phyloP scores from a whole-genome alignment of 2,888 invertebrate genomes.

The Conus canariensis region DNA sequence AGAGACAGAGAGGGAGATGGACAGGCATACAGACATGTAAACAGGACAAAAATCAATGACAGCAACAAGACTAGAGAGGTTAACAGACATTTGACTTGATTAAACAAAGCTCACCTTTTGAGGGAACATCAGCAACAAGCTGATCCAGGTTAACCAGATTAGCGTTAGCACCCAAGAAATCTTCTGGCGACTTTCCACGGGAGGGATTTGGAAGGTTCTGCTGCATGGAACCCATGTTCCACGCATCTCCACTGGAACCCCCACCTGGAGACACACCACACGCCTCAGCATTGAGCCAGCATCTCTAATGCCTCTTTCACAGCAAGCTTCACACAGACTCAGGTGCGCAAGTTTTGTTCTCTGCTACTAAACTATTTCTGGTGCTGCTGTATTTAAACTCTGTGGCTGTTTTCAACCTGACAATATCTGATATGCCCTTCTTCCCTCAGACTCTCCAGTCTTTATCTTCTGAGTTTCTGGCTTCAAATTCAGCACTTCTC shows the following conservation, averaged over 20 bases:
- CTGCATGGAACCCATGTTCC: constrained; percentile 65
- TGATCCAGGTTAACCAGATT: constrained; percentile 98
- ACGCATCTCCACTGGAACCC: constrained; percentile 58
- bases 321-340: too few relatives aligned
- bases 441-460: too few relatives aligned
- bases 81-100: not conserved
- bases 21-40: not conserved
- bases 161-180: constrained; percentile 98
- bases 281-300: not conserved
- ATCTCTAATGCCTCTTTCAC: too few relatives aligned
- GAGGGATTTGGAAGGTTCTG: constrained; percentile 54
- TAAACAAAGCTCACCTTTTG: constrained; percentile 57
- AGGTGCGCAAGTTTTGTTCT: too few relatives aligned
- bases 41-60: not conserved
- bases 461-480: too few relatives aligned
- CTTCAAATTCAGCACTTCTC: too few relatives aligned
- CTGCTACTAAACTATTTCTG: too few relatives aligned
- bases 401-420: too few relatives aligned
- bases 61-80: not conserved
- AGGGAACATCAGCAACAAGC: constrained; percentile 83
- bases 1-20: not conserved
- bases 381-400: too few relatives aligned
- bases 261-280: not conserved
- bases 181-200: constrained; percentile 90
- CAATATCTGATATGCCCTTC: too few relatives aligned